phyloP scores from a whole-genome alignment of 1,140 invertebrate genomes.

The Trichonephila clavipes region DNA sequence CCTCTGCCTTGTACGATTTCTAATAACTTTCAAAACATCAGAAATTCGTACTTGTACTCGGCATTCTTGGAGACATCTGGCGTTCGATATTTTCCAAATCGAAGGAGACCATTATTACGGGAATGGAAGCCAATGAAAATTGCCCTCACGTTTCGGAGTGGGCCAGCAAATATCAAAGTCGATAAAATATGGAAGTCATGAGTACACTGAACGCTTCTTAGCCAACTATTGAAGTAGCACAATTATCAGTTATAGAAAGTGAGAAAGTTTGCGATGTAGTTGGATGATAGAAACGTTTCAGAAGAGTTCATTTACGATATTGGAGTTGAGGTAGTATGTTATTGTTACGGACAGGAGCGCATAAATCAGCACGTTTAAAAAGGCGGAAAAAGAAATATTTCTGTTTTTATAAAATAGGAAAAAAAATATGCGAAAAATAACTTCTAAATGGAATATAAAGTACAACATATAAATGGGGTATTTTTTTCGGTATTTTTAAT shows the following conservation, averaged over 20 bases:
- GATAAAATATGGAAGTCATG: not conserved
- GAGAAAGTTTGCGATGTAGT: not conserved
- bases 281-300: not conserved
- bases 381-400: too few relatives aligned
- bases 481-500: too few relatives aligned
- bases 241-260: not conserved
- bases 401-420: too few relatives aligned
- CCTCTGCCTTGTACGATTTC: not conserved
- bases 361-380: too few relatives aligned
- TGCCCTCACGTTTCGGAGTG: not conserved
- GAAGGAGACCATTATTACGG: not conserved
- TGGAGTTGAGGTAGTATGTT: too few relatives aligned
- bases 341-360: too few relatives aligned
- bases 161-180: not conserved
- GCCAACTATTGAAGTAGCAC: not conserved
- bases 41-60: not conserved
- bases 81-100: not conserved
- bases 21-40: not conserved
- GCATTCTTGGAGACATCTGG: not conserved
- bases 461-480: too few relatives aligned
- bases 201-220: not conserved
- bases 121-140: not conserved
- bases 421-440: too few relatives aligned
- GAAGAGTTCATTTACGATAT: too few relatives aligned
- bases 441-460: too few relatives aligned